phyloP scores from a whole-genome alignment of 2,113 vertebrate genomes.

The Vidua chalybeata region DNA sequence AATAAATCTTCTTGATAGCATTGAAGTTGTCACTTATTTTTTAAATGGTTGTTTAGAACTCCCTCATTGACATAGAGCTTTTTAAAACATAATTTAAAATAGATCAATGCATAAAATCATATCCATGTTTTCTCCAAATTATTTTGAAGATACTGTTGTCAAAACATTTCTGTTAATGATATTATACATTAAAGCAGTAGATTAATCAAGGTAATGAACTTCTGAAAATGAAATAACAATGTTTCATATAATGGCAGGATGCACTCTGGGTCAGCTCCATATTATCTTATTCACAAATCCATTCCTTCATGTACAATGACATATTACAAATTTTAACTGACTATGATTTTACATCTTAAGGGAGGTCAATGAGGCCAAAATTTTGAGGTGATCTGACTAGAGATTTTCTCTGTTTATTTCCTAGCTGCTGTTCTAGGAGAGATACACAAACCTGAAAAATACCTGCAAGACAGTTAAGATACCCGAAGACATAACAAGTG shows the following conservation, averaged over 20 bases:
- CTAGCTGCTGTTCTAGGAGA: background rate
- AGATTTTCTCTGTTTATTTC: background rate
- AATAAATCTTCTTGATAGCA: background rate
- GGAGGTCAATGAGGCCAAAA: background rate
- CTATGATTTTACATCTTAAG: background rate
- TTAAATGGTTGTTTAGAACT: background rate
- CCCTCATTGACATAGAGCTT: background rate
- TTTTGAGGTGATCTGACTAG: background rate
- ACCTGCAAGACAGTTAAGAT: background rate
- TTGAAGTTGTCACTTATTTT: background rate
- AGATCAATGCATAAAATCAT: background rate
- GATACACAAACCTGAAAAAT: background rate
- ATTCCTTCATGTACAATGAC: background rate
- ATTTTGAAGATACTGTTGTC: background rate
- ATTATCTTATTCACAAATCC: background rate
- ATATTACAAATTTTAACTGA: background rate
- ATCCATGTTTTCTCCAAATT: background rate
- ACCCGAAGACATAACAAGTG: background rate
- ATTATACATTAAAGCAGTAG: background rate
- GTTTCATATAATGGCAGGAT: background rate
- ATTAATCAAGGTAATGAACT: background rate
- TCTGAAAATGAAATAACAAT: background rate
- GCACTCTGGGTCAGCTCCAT: background rate
- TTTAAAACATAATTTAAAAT: background rate
- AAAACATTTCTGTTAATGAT: background rate